Conservation (phyloP, 53 echinoderm and acorn worm genomes). For the Hippasteria phrygiana region DNA sequence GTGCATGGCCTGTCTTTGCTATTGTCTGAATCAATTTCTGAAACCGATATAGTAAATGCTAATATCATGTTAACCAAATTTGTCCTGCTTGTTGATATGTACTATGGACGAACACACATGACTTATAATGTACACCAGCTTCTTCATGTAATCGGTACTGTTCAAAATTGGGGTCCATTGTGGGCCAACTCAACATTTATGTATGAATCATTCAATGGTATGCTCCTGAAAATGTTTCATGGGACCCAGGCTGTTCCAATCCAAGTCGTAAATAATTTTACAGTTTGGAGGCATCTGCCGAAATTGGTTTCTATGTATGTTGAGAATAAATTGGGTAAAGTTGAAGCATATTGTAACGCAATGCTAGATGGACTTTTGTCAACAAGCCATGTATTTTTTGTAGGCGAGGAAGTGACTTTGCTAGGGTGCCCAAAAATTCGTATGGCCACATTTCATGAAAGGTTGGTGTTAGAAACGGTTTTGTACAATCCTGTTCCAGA, state of each 20-base stretch:
- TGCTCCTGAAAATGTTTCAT: neutral
- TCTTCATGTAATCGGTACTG: slow-evolving; percentile 52
- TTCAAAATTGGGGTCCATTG: slow-evolving; percentile 70
- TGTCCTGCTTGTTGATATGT: slow-evolving; percentile 40
- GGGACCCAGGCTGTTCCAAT: neutral
- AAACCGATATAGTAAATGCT: neutral
- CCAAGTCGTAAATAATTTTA: neutral
- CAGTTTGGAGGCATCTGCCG: neutral
- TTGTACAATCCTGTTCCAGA: neutral
- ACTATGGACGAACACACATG: slow-evolving; percentile 47
- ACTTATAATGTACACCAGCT: slow-evolving; percentile 32
- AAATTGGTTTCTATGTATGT: too few relatives aligned
- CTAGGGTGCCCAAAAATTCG: neutral
- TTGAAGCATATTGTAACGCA: neutral
- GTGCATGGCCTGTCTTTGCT: too few relatives aligned
- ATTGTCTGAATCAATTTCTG: neutral
- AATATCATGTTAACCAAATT: slow-evolving; percentile 47
- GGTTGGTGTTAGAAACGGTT: neutral
- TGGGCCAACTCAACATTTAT: slow-evolving; percentile 30
- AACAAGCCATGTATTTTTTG: neutral
- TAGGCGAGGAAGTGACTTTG: neutral
- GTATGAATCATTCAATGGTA: neutral
- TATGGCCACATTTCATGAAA: neutral
- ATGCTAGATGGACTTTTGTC: neutral
- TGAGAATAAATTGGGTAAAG: too few relatives aligned